Evolutionary conservation across 2,888 invertebrate genomes (phyloP).

Genomic region (Caenorhabditis sp.): DNA sequence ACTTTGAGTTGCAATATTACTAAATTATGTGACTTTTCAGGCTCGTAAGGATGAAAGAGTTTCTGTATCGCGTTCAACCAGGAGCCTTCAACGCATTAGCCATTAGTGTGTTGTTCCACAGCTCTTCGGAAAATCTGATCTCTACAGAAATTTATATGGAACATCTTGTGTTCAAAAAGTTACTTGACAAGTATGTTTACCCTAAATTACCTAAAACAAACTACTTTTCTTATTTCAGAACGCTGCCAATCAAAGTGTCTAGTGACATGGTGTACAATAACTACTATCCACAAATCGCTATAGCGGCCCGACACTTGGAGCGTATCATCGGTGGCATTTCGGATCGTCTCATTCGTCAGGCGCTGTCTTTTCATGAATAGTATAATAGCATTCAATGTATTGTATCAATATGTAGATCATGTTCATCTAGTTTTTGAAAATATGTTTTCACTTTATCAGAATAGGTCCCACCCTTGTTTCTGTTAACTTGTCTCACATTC

Average conservation of each 20-base stretch:
- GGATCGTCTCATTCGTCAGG: constrained; percentile 5
- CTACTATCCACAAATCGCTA: constrained; percentile 16
- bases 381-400: background rate
- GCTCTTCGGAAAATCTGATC: background rate
- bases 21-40: constrained; percentile 26
- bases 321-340: constrained; percentile 11
- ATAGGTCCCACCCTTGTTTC: background rate
- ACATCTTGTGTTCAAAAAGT: constrained; percentile 28
- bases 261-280: constrained; percentile 29
- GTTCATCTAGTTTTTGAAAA: background rate
- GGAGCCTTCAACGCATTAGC: constrained; percentile 55
- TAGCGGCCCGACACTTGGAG: constrained; percentile 19
- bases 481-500: constrained; percentile 21
- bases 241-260: constrained; percentile 38
- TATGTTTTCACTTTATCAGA: background rate
- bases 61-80: constrained; percentile 41
- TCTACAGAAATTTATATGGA: constrained; percentile 41
- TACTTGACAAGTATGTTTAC: constrained; percentile 37
- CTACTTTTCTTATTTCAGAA: constrained; percentile 14
- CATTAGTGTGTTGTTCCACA: constrained; percentile 19
- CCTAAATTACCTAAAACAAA: background rate
- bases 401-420: background rate
- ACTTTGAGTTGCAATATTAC: background rate
- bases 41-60: constrained; percentile 16
- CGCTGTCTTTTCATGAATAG: constrained; percentile 5